These are phyloP conservation scores for Brachionichthys hirsutus DNA, from an alignment of 2,113 vertebrate species.

Conservation along the genomic window DNA sequence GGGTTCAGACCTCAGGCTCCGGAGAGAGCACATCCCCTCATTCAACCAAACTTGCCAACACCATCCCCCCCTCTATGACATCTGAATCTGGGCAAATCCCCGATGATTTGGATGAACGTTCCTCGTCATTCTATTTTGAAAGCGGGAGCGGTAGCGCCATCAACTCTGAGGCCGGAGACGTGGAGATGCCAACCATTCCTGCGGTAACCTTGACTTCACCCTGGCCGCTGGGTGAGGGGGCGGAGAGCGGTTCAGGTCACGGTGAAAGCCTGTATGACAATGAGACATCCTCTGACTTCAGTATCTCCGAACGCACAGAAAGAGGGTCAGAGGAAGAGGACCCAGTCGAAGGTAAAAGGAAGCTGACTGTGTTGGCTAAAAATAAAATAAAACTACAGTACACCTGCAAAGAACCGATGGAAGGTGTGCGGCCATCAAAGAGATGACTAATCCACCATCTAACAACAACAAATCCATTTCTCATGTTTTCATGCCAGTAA, in stretches of 20 bases:
- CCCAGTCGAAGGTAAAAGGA: conserved; percentile 86
- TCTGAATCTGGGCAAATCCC: conserved; percentile 38
- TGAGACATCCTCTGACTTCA: conserved; percentile 95
- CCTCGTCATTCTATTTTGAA: conserved; percentile 80
- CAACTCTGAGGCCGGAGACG: conserved; percentile 28
- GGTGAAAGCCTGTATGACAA: conserved; percentile 90
- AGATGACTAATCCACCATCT: conserved; percentile 48
- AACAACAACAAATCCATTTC: conserved; percentile 20
- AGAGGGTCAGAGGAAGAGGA: conserved; percentile 78
- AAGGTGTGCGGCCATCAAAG: conserved; percentile 16
- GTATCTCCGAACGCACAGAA: conserved; percentile 86
- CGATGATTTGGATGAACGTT: conserved; percentile 61
- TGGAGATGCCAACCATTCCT: conserved; percentile 44
- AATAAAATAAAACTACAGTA: neutral
- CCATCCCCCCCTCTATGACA: conserved; percentile 25
- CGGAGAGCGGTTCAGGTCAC: conserved; percentile 92
- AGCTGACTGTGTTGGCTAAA: conserved; percentile 41
- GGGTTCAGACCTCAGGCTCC: conserved; percentile 73
- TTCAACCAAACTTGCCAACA: conserved; percentile 6
- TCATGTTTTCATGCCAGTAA: neutral
- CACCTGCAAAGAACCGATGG: conserved; percentile 15
- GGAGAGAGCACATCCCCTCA: conserved; percentile 51
- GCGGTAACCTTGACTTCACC: conserved; percentile 69
- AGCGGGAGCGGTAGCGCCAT: conserved; percentile 69
- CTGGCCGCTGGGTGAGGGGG: conserved; percentile 82